A percentile compares a stretch with the other conserved stretches of the same genome.
phyloP scores from a whole-genome alignment of 2,113 vertebrate species.

The Clarias macrocephalus region DNA sequence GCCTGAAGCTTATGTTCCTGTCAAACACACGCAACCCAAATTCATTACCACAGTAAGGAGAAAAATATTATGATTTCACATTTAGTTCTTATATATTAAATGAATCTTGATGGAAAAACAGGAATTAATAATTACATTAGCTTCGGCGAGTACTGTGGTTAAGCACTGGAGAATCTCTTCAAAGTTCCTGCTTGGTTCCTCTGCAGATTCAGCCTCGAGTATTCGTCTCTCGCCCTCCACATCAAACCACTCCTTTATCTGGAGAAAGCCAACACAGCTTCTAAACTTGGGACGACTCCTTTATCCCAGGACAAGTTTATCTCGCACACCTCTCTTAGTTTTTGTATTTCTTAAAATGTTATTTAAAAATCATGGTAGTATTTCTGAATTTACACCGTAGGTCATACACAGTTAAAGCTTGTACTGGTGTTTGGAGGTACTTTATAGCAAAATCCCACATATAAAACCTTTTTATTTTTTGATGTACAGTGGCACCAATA shows the following conservation, averaged over 20 bases:
- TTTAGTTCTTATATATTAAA: not conserved
- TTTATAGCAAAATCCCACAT: not conserved
- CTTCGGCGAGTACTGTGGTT: conserved; percentile 81
- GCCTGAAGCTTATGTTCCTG: conserved; percentile 79
- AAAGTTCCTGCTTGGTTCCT: conserved; percentile 66
- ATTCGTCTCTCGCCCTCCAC: conserved; percentile 76
- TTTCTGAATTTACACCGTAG: not conserved
- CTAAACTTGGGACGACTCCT: not conserved
- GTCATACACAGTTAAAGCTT: not conserved
- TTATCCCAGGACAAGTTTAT: not conserved
- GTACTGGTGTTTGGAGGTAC: not conserved
- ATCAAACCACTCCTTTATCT: conserved; percentile 87
- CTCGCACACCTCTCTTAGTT: not conserved
- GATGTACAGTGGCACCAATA: not conserved
- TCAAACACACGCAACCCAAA: not conserved
- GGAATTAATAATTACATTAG: conserved; percentile 71
- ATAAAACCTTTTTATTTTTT: not conserved
- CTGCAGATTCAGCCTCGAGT: conserved; percentile 68
- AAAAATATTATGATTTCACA: not conserved
- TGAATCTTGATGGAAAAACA: not conserved
- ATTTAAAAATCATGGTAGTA: not conserved
- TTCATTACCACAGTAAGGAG: not conserved
- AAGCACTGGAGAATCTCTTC: conserved; percentile 72
- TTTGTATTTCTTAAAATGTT: not conserved
- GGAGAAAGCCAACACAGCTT: not conserved